Evolutionary conservation across 2,888 invertebrate species (phyloP).

Genomic region (Cerceris rybyensis): DNA sequence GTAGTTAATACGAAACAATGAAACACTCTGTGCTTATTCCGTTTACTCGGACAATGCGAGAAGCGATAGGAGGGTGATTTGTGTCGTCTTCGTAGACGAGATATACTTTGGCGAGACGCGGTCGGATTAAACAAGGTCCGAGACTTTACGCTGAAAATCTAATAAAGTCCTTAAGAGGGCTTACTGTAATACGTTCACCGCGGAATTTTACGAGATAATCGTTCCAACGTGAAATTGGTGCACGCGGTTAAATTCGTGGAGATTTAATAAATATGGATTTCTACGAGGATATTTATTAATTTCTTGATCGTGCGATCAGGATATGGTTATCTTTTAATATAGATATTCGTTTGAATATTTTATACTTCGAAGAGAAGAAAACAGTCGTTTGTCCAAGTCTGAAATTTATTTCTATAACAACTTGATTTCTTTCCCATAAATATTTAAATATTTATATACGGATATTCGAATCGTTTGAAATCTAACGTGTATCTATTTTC

Average conservation of each 20-base stretch:
- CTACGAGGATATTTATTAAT: slow-evolving; percentile 39
- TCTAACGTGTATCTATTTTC: too few relatives aligned
- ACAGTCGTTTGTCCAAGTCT: too few relatives aligned
- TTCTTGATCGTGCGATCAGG: not conserved
- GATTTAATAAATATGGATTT: slow-evolving; percentile 54
- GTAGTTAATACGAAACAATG: not conserved
- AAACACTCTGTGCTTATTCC: not conserved
- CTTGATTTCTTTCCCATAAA: not conserved
- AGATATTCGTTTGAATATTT: not conserved
- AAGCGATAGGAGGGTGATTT: slow-evolving; percentile 7
- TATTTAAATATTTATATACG: not conserved
- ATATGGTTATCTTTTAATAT: too few relatives aligned
- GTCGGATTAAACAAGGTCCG: slow-evolving; percentile 58
- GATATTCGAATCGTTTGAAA: not conserved
- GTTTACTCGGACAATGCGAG: not conserved
- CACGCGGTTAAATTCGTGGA: slow-evolving; percentile 27
- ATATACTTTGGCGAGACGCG: slow-evolving; percentile 46
- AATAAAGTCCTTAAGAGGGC: slow-evolving; percentile 67
- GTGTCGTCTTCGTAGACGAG: slow-evolving; percentile 13
- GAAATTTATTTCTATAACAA: not conserved
- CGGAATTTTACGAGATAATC: slow-evolving; percentile 55
- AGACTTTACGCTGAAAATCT: slow-evolving; percentile 64
- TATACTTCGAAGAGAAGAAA: not conserved
- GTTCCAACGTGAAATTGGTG: slow-evolving; percentile 40
- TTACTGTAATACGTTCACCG: slow-evolving; percentile 66